These are phyloP conservation scores for Ecdyonurus torrentis DNA, from an alignment of 2,888 invertebrate genomes.

Conservation along the genomic window DNA sequence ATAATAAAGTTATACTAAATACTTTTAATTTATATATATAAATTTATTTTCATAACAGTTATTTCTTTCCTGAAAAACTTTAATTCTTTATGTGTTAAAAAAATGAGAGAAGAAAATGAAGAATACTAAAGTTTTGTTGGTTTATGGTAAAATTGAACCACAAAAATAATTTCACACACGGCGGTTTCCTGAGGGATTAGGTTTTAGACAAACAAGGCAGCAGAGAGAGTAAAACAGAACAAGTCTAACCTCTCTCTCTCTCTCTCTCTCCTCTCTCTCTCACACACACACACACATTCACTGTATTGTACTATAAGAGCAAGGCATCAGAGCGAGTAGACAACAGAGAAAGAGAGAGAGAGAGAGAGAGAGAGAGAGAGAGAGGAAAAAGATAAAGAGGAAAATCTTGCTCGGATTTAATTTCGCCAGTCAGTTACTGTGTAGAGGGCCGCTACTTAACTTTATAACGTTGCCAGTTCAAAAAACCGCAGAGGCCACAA, in stretches of 20 bases:
- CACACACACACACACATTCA: background rate
- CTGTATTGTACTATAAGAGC: background rate
- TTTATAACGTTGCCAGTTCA: background rate
- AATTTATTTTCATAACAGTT: too few species aligned
- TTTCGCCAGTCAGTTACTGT: background rate
- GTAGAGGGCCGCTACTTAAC: background rate
- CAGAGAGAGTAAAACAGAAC: background rate
- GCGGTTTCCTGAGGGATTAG: background rate
- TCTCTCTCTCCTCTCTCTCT: background rate
- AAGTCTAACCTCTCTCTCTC: background rate
- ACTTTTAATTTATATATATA: too few species aligned
- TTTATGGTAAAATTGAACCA: background rate
- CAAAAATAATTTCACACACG: slow-evolving; percentile 4
- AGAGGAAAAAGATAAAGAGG: background rate
- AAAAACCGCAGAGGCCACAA: background rate
- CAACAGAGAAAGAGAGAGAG: background rate
- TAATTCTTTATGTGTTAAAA: too few species aligned
- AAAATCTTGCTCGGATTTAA: background rate
- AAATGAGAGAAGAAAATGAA: background rate
- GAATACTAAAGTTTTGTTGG: background rate
- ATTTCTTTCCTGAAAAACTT: too few species aligned
- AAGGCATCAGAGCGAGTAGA: background rate
- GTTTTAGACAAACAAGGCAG: slow-evolving; percentile 1
- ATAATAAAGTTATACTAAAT: too few species aligned
- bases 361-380: background rate